Evolutionary conservation across 2,888 invertebrate genomes (phyloP), one percentile per base, ranked within the genome.

Genomic region (Epinotia nisella): DNA sequence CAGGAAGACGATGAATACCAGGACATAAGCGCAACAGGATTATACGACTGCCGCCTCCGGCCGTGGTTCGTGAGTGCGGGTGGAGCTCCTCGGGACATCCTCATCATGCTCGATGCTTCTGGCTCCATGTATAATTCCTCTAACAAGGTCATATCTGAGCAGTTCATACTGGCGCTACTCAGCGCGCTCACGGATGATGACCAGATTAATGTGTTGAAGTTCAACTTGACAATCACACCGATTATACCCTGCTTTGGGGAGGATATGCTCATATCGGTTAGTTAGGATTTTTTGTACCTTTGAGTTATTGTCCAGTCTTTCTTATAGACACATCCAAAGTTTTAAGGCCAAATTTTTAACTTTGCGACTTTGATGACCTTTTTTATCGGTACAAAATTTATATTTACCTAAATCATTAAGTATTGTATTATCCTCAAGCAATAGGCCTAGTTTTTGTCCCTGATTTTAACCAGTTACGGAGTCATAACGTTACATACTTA

Each of bases 21-120:
- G 21, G 66, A 66, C 66, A 66, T 41, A 15, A 80, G 80, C 0
- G 81, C 82, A 0, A 87, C 84, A 15, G 88, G 90, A 60, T 80
- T 90, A 10, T 93, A 91, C 78, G 93, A 93, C 78, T 93, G 93
- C 71, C 86, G 93, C 0, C 83, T 93, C 24, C 87, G 93, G 0
- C 89, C 93, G 0, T 93, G 93, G 93, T 93, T 92, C 78, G 92
- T 93, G 64, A 87, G 88, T 72, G 92, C 92, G 0, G 84, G 87
- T 13, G 93, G 93, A 0, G 93, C 93, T 0, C 92, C 93, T 0
- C 81, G 92, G 0, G 93, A 93, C 72, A 81, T 93, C 0, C 87
- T 93, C 64, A 87, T 93, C 11, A 85, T 93, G 2, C 80, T 91
- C 0, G 93, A 93, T 65, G 90, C 90, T 0, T 90, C 93, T 0